A percentile compares a stretch with the other conserved stretches of the same genome.
phyloP scores from a whole-genome alignment of 2,113 vertebrate species.

The Oceanites oceanicus region DNA sequence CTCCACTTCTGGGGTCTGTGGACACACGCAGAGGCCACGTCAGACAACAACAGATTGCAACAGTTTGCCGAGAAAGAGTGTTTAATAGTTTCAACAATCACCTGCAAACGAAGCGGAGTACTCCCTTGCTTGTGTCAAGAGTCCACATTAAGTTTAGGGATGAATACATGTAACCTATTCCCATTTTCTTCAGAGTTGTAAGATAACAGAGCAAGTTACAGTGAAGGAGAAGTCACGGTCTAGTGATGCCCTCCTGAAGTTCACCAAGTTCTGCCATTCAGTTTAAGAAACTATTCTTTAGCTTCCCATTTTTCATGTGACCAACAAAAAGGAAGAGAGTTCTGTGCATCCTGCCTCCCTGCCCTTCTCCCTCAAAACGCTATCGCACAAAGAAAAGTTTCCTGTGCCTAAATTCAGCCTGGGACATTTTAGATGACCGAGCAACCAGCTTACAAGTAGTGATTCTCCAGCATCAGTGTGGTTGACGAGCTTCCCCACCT shows the following conservation, averaged over 20 bases:
- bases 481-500: not conserved
- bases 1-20: constrained; percentile 79
- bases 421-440: too few relatives aligned
- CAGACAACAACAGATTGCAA: not conserved
- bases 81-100: not conserved
- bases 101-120: not conserved
- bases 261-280: not conserved
- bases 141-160: not conserved
- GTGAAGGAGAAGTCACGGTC: not conserved
- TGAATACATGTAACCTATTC: not conserved
- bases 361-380: not conserved
- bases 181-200: not conserved
- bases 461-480: not conserved
- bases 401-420: too few relatives aligned
- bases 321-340: not conserved
- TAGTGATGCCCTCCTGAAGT: not conserved
- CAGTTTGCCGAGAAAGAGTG: not conserved
- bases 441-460: not conserved
- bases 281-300: not conserved
- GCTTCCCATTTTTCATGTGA: not conserved
- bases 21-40: constrained; percentile 24
- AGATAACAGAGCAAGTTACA: not conserved
- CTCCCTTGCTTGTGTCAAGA: not conserved
- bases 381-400: not conserved
- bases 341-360: not conserved